Base-by-base conservation (phyloP, 2,888 invertebrate genomes). In the Onthophagus sagittarius region DNA sequence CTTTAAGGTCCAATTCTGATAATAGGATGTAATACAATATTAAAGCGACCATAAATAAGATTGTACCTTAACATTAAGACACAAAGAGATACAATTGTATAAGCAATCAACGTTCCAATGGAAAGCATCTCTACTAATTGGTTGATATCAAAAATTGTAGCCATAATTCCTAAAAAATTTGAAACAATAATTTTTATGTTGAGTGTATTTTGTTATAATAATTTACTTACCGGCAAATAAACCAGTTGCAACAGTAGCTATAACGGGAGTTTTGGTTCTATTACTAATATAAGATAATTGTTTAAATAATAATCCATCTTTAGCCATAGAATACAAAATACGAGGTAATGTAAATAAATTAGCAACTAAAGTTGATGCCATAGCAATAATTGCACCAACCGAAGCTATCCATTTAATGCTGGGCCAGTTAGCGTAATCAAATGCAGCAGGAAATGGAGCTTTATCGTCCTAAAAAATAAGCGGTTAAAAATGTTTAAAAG, bases 111-210 rank as follows among this genome's bases (percentile, higher is more conserved):
- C 0, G 96, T 96, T 11, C 95, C 95, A 79, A 98, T 97, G 6
- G 97, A 97, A 95, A 98, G 96, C 93, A 98, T 97, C 81, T 97
- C 96, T 75, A 98, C 96, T 73, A 98, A 86, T 82, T 97, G 96
- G 75, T 94, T 90, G 75, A 97, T 87, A 85, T 97, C 93, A 84
- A 98, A 96, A n/a, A 97, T 83, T 0, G 94, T 88, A 0, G 97
- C 94, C 93, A 97, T 94, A n/a, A 73, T 83, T 89, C 94, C 74
- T 74, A 63, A 74, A 71, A 72, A 31, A 71, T 13, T 5, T 32
- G 9, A 69, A n/a, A 13, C 15, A 23, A 11, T 0, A 23, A 69
- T 4, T 23, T 23, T 23, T 3, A 69, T 63, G 9, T 63, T 63
- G 9, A 3, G 63, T 7, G 63, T n/a, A 63, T 23, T 23, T 23